phyloP scores from a whole-genome alignment of 2,888 invertebrate species.

The Hypsopygia costalis region DNA sequence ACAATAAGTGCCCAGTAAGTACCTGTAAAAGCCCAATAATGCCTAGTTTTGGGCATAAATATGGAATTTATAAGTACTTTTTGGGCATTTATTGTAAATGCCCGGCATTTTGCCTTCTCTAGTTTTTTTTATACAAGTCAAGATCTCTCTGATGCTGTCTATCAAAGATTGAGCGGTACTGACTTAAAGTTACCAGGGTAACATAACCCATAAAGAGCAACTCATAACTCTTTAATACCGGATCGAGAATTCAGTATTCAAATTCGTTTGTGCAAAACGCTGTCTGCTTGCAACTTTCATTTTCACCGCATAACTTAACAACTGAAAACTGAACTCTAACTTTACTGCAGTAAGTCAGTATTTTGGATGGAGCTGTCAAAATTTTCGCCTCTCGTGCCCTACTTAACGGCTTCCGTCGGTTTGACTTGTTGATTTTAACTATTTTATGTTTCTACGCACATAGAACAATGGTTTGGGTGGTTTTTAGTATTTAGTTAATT shows the following conservation, averaged over 20 bases:
- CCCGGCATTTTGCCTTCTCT: no score
- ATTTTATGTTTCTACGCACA: slow-evolving; percentile 41
- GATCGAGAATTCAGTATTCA: slow-evolving; percentile 60
- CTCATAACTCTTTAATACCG: slow-evolving; percentile 28
- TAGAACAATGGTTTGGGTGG: slow-evolving; percentile 23
- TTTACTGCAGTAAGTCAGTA: slow-evolving; percentile 20
- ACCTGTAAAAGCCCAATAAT: no score
- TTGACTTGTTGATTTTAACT: slow-evolving; percentile 66
- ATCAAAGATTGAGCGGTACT: no score
- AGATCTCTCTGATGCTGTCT: no score
- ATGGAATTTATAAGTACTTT: no score
- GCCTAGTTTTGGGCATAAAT: no score
- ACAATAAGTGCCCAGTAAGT: no score
- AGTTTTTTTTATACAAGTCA: no score
- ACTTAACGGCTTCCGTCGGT: slow-evolving; percentile 63
- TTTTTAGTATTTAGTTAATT: slow-evolving; percentile 7
- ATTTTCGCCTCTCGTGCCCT: slow-evolving; percentile 71
- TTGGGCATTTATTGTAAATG: no score
- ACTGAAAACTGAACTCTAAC: slow-evolving; percentile 34
- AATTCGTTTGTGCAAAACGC: slow-evolving; percentile 73
- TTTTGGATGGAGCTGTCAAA: slow-evolving; percentile 32
- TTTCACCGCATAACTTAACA: slow-evolving; percentile 45
- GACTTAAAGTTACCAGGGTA: slow-evolving; percentile 16
- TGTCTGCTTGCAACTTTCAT: slow-evolving; percentile 64
- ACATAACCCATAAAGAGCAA: slow-evolving; percentile 14